A percentile compares a stretch with the other conserved stretches of the same genome.
Evolutionary conservation across 2,888 invertebrate genomes (phyloP).

Genomic region (Meteorus colon): DNA sequence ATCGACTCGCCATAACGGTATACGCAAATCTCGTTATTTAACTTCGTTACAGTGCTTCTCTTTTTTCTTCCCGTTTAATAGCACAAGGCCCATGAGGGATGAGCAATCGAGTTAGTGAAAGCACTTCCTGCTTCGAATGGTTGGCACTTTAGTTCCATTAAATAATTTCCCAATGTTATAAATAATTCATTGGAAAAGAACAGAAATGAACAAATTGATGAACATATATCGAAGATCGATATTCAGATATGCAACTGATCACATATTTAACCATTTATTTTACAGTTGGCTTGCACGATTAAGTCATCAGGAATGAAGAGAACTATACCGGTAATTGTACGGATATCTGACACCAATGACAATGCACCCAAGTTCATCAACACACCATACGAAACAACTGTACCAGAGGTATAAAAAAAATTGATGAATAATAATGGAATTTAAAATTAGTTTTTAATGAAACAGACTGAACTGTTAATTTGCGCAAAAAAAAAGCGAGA

Average conservation of each 20-base stretch:
- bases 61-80: slow-evolving; percentile 16
- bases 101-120: not conserved
- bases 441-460: not conserved
- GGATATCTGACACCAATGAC: slow-evolving; percentile 93
- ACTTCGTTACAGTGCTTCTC: slow-evolving; percentile 30
- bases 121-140: not conserved
- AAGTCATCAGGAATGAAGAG: slow-evolving; percentile 86
- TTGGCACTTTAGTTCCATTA: not conserved
- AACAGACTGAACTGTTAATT: not conserved
- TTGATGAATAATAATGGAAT: slow-evolving; percentile 1
- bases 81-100: slow-evolving; percentile 1
- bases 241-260: not conserved
- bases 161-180: not conserved
- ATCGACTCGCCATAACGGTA: slow-evolving; percentile 44
- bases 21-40: slow-evolving; percentile 50
- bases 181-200: not conserved
- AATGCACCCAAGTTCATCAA: slow-evolving; percentile 90
- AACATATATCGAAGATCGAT: not conserved
- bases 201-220: not conserved
- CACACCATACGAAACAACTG: slow-evolving; percentile 87
- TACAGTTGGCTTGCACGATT: slow-evolving; percentile 87
- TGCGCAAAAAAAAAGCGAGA: not conserved
- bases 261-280: slow-evolving; percentile 33
- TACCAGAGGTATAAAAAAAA: slow-evolving; percentile 84
- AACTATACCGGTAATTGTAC: slow-evolving; percentile 90